Percentiles rank a stretch among this genome's conserved stretches.
phyloP scores from a whole-genome alignment of 2,888 invertebrate genomes.

The Agonopterix alstromeriana region DNA sequence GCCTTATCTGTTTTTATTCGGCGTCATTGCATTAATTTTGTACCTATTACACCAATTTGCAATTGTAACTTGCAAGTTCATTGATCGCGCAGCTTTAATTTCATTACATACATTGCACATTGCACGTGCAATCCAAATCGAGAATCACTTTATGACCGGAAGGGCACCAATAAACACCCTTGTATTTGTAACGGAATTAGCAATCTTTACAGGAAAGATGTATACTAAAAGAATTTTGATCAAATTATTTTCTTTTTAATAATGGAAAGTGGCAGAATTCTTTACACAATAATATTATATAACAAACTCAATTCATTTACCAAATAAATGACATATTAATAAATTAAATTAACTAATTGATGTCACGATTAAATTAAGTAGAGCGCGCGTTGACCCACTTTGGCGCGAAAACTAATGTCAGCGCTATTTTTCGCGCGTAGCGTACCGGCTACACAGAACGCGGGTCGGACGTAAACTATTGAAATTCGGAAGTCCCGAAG shows the following conservation, averaged over 20 bases:
- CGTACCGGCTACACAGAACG: slow-evolving; percentile 27
- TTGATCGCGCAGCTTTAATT: no score
- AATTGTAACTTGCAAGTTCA: no score
- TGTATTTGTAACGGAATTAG: slow-evolving; percentile 1
- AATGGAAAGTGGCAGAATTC: neutral
- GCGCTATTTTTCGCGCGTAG: slow-evolving; percentile 52
- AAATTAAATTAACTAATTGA: slow-evolving; percentile 15
- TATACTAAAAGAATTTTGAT: neutral
- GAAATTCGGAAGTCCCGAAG: slow-evolving; percentile 8
- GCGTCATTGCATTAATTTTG: no score
- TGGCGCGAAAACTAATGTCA: slow-evolving; percentile 57
- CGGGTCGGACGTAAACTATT: slow-evolving; percentile 30
- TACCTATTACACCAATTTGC: no score
- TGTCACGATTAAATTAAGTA: slow-evolving; percentile 15
- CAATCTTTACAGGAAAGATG: neutral
- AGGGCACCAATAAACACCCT: slow-evolving; percentile 14
- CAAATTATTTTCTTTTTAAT: neutral
- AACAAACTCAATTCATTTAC: slow-evolving; percentile 22
- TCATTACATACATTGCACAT: neutral
- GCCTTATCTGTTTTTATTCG: no score
- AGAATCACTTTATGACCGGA: slow-evolving; percentile 20
- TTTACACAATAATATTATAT: neutral
- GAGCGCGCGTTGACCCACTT: slow-evolving; percentile 43
- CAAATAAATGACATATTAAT: slow-evolving; percentile 40
- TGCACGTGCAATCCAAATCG: slow-evolving; percentile 24